Conservation (phyloP, 2,113 vertebrate genomes). For the Morone saxatilis region DNA sequence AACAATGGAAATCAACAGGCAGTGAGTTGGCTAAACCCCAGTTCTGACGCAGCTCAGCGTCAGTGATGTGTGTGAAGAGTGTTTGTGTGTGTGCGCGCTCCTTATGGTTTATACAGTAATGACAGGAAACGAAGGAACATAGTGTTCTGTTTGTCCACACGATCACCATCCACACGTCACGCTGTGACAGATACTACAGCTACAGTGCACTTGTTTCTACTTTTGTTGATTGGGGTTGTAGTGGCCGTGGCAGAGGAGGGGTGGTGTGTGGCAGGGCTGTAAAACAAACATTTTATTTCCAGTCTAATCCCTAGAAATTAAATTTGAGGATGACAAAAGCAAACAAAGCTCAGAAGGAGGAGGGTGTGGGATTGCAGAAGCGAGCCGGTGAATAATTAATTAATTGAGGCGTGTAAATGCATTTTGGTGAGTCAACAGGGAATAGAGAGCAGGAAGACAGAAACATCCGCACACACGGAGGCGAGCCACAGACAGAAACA, state of each 20-base stretch:
- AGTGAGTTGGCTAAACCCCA: constrained; percentile 1
- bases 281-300: constrained; percentile 33
- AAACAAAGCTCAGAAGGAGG: constrained; percentile 22
- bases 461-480: neutral
- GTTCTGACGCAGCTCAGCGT: constrained; percentile 8
- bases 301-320: constrained; percentile 21
- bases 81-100: neutral
- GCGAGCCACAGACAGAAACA: neutral
- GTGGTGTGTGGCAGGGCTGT: no score
- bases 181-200: constrained; percentile 1
- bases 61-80: neutral
- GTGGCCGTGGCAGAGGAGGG: neutral
- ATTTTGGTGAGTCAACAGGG: constrained; percentile 35
- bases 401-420: constrained; percentile 38
- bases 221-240: neutral
- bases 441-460: neutral
- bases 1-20: neutral
- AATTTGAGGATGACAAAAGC: constrained; percentile 37
- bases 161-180: neutral
- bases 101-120: constrained; percentile 23
- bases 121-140: constrained; percentile 36
- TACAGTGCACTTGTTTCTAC: neutral
- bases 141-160: neutral
- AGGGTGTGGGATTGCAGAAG: neutral
- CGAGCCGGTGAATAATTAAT: constrained; percentile 44